Percentiles rank a stretch among this genome's conserved stretches.
Conservation (phyloP, 2,113 vertebrate genomes). For the Aramus guarauna region DNA sequence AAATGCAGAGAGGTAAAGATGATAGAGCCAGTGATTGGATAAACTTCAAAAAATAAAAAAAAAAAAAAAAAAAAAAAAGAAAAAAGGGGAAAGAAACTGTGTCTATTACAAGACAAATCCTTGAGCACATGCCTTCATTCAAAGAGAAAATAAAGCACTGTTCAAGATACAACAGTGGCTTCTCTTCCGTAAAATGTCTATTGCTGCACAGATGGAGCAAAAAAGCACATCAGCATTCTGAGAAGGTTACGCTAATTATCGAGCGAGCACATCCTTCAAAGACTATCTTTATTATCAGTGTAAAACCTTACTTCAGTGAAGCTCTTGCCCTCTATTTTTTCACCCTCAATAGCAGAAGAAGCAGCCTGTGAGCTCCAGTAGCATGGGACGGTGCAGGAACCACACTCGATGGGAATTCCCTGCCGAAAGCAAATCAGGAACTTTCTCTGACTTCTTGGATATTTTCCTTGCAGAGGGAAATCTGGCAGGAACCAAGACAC, state of each 20-base stretch:
- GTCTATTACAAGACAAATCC: neutral
- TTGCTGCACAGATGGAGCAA: neutral
- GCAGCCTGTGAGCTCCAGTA: neutral
- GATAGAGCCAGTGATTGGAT: neutral
- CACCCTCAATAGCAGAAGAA: neutral
- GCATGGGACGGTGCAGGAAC: neutral
- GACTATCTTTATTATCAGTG: neutral
- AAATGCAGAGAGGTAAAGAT: neutral
- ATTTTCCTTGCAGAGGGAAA: neutral
- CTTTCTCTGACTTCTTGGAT: neutral
- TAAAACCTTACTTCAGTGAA: neutral
- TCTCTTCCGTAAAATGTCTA: neutral
- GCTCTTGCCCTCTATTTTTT: neutral
- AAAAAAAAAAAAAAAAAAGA: neutral
- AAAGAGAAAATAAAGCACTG: neutral
- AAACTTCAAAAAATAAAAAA: neutral
- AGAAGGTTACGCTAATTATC: neutral
- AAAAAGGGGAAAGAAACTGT: neutral
- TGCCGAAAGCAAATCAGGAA: neutral
- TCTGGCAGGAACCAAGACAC: accelerated
- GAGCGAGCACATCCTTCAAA: neutral
- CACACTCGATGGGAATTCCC: accelerated
- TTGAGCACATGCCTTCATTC: neutral
- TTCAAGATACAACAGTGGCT: neutral
- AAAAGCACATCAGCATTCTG: neutral